Percentiles rank a stretch among this genome's conserved stretches.
phyloP scores from a whole-genome alignment of 2,797 vertebrate species.

The Enteromius unitaeniatus region DNA sequence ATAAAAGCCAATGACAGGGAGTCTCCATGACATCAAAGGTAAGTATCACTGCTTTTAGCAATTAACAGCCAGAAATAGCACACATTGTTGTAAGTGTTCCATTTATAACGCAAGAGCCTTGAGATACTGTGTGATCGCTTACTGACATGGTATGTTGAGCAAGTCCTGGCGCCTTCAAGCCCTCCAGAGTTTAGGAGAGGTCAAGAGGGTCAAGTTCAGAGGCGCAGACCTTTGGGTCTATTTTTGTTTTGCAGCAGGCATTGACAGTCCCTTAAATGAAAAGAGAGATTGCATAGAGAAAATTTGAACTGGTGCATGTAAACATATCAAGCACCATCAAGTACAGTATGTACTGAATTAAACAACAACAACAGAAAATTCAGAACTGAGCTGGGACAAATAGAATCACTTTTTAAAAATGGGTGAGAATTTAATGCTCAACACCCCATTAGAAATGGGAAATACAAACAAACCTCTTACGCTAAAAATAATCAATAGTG shows the following conservation, averaged over 20 bases:
- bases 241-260: slow-evolving; percentile 14
- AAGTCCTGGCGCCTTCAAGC: slow-evolving; percentile 42
- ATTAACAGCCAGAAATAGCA: slow-evolving; percentile 11
- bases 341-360: neutral
- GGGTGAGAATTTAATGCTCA: neutral
- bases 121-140: slow-evolving; percentile 23
- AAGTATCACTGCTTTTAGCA: slow-evolving; percentile 6
- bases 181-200: slow-evolving; percentile 20
- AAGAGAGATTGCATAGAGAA: neutral
- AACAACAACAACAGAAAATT: neutral
- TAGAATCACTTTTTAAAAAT: neutral
- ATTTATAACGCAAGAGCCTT: slow-evolving; percentile 35
- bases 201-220: slow-evolving; percentile 43
- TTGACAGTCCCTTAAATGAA: slow-evolving; percentile 7
- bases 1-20: neutral
- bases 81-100: slow-evolving; percentile 31
- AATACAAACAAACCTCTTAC: neutral
- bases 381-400: neutral
- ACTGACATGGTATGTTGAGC: slow-evolving; percentile 32
- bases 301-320: neutral
- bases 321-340: slow-evolving; percentile 11
- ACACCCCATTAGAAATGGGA: neutral
- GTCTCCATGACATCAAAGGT: slow-evolving; percentile 5
- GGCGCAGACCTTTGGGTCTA: slow-evolving; percentile 21
- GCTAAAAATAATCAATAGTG: neutral